Base-by-base conservation (phyloP, 2,888 invertebrate genomes). In the Junonia oenone region DNA sequence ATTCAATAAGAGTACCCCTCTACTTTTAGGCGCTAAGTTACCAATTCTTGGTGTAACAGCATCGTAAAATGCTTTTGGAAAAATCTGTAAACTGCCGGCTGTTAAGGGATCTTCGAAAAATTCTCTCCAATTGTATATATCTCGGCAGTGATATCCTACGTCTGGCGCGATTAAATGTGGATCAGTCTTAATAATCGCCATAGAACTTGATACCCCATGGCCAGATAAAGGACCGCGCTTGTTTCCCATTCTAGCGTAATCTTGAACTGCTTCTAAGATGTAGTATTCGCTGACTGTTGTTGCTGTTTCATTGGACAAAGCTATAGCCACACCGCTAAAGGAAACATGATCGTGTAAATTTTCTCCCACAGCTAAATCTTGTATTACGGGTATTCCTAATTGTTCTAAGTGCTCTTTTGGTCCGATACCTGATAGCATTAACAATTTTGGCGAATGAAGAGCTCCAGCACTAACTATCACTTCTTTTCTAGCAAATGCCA, bases 1-100 rank as follows among this genome's bases (percentile, higher is more conserved):
- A 66, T 93, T 93, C 0, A 97, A 75, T 27, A 79, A 68, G 0
- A 94, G 59, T 13, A 81, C 79, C 0, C 94, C 94, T 65, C 92
- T 83, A 63, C 94, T 94, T 62, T 86, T 85, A 0, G 94, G 94
- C 5, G 85, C 80, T 38, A 94, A 66, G 17, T 93, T 78, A 67
- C 92, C 91, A 0, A 93, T 90, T 54, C 92, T 83, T 0, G 93
- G 78, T 56, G 89, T 78, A 2, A 94, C 73, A 0, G 91, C 91
- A 59, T 92, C 84, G 68, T 94, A 94, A 68, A 91, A 94, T 0
- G 91, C 68, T 1, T 91, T 72, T 0, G 94, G 93, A 15, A 81
- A 75, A 26, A 89, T 80, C 2, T 74, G 67, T 0, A 84, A 68
- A 27, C 78, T 75, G 0, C 71, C 69, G n/a, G 75, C 84, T 43